These are phyloP conservation scores for Allolobophora icterica DNA, from an alignment of 2,888 invertebrate genomes.

Conservation along the genomic window DNA sequence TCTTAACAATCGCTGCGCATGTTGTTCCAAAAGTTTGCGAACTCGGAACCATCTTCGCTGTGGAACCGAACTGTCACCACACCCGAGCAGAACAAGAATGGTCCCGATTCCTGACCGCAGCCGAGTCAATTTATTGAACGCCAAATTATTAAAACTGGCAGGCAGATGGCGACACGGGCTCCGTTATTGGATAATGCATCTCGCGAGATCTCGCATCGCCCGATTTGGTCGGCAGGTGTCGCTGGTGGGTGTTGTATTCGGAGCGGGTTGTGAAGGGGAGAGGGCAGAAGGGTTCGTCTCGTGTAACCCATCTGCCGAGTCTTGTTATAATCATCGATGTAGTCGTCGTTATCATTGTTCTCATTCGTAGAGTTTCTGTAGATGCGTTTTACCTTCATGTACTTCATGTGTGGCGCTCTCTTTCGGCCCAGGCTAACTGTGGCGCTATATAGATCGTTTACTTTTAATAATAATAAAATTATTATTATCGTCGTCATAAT, in stretches of 20 bases:
- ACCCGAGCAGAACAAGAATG: background rate
- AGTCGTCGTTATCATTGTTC: background rate
- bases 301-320: background rate
- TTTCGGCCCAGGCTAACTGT: no score
- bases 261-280: background rate
- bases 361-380: no score
- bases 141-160: constrained; percentile 13
- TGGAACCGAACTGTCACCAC: background rate
- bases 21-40: background rate
- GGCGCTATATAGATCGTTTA: no score
- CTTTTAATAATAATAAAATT: no score
- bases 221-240: background rate
- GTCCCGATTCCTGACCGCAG: background rate
- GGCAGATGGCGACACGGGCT: constrained; percentile 14
- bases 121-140: constrained; percentile 25
- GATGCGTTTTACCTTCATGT: no score
- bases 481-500: constrained; percentile 18
- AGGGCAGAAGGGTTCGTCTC: background rate
- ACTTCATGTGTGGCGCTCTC: no score
- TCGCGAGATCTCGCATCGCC: background rate
- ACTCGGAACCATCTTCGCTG: background rate
- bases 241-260: background rate
- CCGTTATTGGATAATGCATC: constrained; percentile 21
- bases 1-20: no score
- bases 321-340: background rate